These are phyloP conservation scores for Camelus dromedarius DNA, from an alignment of 2,113 vertebrate genomes.

Conservation along the genomic window DNA sequence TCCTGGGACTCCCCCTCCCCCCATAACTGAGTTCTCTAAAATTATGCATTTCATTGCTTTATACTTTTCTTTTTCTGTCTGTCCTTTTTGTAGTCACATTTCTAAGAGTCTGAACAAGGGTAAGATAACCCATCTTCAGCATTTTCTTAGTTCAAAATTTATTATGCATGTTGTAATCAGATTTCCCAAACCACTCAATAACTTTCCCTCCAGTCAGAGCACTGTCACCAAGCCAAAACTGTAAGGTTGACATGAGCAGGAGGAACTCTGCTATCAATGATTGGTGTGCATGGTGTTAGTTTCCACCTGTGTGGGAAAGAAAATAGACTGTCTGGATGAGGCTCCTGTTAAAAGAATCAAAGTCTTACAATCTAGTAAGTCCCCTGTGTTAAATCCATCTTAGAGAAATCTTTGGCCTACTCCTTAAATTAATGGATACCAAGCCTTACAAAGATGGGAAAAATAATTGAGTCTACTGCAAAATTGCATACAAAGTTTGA, in stretches of 20 bases:
- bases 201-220: background rate
- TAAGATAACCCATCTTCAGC: slow-evolving; percentile 50
- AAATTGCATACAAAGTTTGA: background rate
- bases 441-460: background rate
- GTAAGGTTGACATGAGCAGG: background rate
- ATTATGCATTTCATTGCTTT: slow-evolving; percentile 10
- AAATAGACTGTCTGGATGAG: background rate
- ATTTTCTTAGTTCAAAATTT: slow-evolving; percentile 54
- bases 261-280: background rate
- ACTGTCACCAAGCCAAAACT: background rate
- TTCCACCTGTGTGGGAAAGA: background rate
- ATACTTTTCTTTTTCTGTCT: background rate
- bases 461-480: background rate
- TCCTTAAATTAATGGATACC: background rate
- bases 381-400: background rate
- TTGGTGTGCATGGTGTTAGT: background rate
- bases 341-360: background rate
- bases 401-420: background rate
- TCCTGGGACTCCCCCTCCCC: background rate
- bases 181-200: slow-evolving; percentile 15
- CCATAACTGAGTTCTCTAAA: slow-evolving; percentile 46
- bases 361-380: background rate
- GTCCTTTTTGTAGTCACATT: slow-evolving; percentile 29
- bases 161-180: slow-evolving; percentile 48
- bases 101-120: slow-evolving; percentile 33